Evolutionary conservation across 2,888 invertebrate genomes (phyloP).

Genomic region (Sisyra nigra): DNA sequence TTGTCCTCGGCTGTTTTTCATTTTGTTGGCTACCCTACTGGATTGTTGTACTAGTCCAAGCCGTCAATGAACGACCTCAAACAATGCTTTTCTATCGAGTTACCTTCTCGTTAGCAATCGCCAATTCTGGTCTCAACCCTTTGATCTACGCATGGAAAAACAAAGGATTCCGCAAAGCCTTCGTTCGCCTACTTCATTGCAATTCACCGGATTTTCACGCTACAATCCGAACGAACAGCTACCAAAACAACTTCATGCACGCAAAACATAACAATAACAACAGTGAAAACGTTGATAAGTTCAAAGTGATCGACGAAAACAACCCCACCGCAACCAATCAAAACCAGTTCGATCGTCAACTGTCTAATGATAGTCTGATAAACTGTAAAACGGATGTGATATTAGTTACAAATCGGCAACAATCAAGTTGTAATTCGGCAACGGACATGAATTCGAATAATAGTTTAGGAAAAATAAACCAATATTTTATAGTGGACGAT

Average conservation of each 20-base stretch:
- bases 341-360: no score
- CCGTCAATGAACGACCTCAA: constrained; percentile 33
- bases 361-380: no score
- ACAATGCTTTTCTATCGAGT: constrained; percentile 35
- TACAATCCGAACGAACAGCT: background rate
- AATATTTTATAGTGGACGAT: no score
- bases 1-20: constrained; percentile 64
- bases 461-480: no score
- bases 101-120: constrained; percentile 53
- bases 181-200: constrained; percentile 30
- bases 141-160: constrained; percentile 79
- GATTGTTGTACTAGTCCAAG: constrained; percentile 45
- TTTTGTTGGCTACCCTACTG: constrained; percentile 72
- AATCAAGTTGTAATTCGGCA: no score
- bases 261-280: background rate
- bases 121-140: constrained; percentile 68
- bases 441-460: no score
- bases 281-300: background rate
- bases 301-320: background rate
- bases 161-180: constrained; percentile 56
- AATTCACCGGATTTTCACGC: background rate
- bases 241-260: background rate
- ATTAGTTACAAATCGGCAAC: no score
- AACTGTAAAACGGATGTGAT: no score
- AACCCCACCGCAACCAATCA: background rate